Evolutionary conservation across 2,113 vertebrate genomes (phyloP).

Genomic region (Antechinus flavipes): DNA sequence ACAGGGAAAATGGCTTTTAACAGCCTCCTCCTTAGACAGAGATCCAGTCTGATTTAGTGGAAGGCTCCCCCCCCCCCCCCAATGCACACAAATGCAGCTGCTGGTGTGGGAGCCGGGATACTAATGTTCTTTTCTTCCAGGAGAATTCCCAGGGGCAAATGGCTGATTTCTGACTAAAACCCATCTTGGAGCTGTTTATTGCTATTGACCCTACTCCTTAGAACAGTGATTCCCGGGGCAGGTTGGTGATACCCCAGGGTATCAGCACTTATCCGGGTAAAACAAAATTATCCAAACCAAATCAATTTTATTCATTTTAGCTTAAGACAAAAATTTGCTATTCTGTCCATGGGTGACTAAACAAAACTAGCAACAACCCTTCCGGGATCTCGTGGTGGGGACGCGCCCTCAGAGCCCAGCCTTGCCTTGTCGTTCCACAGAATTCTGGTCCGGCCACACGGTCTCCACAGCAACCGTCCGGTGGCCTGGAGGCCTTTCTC

Average conservation of each 20-base stretch:
- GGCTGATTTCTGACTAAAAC: conserved; percentile 33
- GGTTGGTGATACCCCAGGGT: conserved; percentile 16
- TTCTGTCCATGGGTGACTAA: not conserved
- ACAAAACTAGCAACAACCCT: not conserved
- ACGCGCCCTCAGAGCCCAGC: not conserved
- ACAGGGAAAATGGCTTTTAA: conserved; percentile 33
- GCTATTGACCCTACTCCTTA: conserved; percentile 38
- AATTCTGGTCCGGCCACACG: not conserved
- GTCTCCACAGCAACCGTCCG: not conserved
- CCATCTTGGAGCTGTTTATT: conserved; percentile 20
- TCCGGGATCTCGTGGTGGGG: not conserved
- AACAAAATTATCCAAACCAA: not conserved
- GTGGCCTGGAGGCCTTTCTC: not conserved
- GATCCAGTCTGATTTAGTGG: conserved; percentile 45
- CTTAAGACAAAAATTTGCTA: conserved; percentile 4
- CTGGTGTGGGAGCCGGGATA: not conserved
- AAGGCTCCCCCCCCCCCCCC: not conserved
- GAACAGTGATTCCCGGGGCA: conserved; percentile 36
- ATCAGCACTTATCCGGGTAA: not conserved
- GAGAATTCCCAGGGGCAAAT: conserved; percentile 25
- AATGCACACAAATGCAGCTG: conserved; percentile 39
- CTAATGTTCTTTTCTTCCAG: conserved; percentile 42
- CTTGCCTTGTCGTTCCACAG: not conserved
- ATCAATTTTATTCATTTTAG: conserved; percentile 45
- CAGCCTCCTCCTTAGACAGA: conserved; percentile 56